These are phyloP conservation scores for Chrysogorgia sp. DNA, from an alignment of 92 coral and sea anemone genomes.

Conservation along the genomic window DNA sequence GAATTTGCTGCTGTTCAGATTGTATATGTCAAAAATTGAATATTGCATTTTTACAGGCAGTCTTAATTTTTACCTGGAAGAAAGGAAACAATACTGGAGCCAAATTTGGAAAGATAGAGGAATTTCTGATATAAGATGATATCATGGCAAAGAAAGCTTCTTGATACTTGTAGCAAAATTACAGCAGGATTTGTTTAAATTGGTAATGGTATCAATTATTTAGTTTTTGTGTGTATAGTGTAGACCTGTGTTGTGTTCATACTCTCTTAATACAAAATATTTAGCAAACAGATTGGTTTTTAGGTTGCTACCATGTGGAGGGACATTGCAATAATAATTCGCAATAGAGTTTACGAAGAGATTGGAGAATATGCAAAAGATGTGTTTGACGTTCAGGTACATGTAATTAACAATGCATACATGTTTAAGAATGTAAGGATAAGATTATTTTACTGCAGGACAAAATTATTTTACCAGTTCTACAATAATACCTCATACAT, in stretches of 20 bases:
- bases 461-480: too few relatives aligned
- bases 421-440: too few relatives aligned
- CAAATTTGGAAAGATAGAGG: background rate
- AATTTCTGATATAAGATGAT: background rate
- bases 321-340: constrained; percentile 20
- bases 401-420: too few relatives aligned
- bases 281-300: background rate
- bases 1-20: background rate
- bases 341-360: constrained; percentile 10
- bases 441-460: too few relatives aligned
- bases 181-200: constrained; percentile 6
- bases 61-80: background rate
- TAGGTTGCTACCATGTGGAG: constrained; percentile 22
- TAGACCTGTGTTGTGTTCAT: too few relatives aligned
- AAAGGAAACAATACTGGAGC: background rate
- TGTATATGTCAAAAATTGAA: background rate
- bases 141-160: background rate
- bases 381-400: too few relatives aligned
- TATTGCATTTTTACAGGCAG: background rate
- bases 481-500: too few relatives aligned
- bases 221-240: background rate
- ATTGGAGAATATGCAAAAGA: too few relatives aligned
- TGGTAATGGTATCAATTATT: background rate
- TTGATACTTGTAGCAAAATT: background rate
- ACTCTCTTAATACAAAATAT: too few relatives aligned